Percentiles rank a stretch among this genome's conserved stretches.
Evolutionary conservation across 64 coral and sea anemone species (phyloP).

Genomic region (Exaiptasia diaphana): DNA sequence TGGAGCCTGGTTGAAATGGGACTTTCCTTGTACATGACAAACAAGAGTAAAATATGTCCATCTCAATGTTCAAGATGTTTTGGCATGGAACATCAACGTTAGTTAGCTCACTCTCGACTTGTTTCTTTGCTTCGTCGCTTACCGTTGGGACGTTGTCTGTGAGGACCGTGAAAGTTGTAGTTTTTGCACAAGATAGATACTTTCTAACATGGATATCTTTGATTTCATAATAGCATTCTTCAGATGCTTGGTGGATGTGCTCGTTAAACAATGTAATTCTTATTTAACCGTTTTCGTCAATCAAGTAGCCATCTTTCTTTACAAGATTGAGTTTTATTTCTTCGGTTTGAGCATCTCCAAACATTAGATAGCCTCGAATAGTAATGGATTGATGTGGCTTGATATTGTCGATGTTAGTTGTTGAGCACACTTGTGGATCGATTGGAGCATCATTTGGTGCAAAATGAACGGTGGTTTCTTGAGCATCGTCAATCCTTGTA

Average conservation of each 20-base stretch:
- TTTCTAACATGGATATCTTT: conserved; percentile 60
- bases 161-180: conserved; percentile 40
- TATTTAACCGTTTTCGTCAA: conserved; percentile 54
- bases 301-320: no score
- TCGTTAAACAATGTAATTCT: conserved; percentile 63
- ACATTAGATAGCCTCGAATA: conserved; percentile 50
- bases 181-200: conserved; percentile 38
- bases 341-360: conserved; percentile 52
- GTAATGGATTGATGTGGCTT: conserved; percentile 48
- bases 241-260: conserved; percentile 9
- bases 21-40: conserved; percentile 43
- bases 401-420: conserved; percentile 42
- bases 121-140: conserved; percentile 2
- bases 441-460: no score
- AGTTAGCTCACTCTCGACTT: conserved; percentile 11
- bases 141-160: conserved; percentile 19
- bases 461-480: no score
- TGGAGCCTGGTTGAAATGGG: conserved; percentile 27
- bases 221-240: conserved; percentile 61
- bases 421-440: conserved; percentile 25
- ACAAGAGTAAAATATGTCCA: conserved; percentile 19
- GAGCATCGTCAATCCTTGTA: neutral
- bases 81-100: conserved; percentile 18
- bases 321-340: conserved; percentile 30
- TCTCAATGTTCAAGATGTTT: conserved; percentile 44